phyloP scores from a whole-genome alignment of 2,113 vertebrate genomes.

The Theristicus caerulescens region DNA sequence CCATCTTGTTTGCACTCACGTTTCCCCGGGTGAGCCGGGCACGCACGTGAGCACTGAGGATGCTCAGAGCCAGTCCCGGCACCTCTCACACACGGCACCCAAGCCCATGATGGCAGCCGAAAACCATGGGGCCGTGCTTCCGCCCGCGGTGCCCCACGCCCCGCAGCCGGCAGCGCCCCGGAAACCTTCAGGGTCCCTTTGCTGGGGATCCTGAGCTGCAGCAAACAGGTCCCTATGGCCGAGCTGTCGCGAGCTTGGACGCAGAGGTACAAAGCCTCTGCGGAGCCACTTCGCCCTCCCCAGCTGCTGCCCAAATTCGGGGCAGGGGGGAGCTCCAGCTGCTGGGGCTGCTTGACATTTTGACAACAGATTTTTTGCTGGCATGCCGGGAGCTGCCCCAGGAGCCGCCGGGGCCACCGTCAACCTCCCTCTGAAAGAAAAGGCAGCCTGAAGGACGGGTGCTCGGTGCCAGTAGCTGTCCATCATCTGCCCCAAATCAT shows the following conservation, averaged over 20 bases:
- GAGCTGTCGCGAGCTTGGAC: neutral
- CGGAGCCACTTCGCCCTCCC: neutral
- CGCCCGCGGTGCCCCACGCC: fast-evolving
- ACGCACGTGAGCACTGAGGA: fast-evolving
- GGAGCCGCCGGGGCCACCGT: fast-evolving
- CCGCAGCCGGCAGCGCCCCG: fast-evolving
- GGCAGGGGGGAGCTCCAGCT: neutral
- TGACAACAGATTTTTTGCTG: neutral
- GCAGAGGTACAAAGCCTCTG: neutral
- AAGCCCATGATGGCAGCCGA: fast-evolving
- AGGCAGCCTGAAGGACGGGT: neutral
- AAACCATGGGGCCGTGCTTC: neutral
- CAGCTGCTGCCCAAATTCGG: neutral
- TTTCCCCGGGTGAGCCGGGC: neutral
- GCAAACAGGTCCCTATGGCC: fast-evolving
- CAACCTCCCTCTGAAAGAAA: neutral
- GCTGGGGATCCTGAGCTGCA: neutral
- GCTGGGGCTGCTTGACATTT: neutral
- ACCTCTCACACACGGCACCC: fast-evolving
- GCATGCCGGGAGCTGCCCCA: neutral
- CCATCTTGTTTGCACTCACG: fast-evolving
- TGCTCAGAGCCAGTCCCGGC: neutral
- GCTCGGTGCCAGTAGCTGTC: neutral
- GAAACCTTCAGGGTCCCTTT: neutral
- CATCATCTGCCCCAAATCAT: neutral